Evolutionary conservation across 2,888 invertebrate genomes (phyloP).

Genomic region (Philereme vetulata): DNA sequence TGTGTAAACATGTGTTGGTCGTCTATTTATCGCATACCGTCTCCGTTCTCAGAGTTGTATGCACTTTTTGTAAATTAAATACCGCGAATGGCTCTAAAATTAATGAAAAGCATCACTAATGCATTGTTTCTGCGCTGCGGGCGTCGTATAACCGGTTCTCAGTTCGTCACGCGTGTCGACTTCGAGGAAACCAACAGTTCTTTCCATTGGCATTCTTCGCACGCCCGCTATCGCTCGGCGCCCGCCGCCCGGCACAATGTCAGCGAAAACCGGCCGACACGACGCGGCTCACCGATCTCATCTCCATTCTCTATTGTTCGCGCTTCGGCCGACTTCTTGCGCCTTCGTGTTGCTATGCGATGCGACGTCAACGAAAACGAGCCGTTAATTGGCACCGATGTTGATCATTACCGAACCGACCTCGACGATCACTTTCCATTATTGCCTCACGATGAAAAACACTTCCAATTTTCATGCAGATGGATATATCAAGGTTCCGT

Average conservation of each 20-base stretch:
- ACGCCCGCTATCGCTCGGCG: slow-evolving; percentile 56
- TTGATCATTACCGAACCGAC: slow-evolving; percentile 47
- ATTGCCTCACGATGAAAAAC: slow-evolving; percentile 54
- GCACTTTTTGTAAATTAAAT: slow-evolving; percentile 57
- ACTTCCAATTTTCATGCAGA: slow-evolving; percentile 45
- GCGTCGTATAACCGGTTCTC: slow-evolving; percentile 72
- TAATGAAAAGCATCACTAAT: slow-evolving; percentile 70
- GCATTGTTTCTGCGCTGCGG: slow-evolving; percentile 72
- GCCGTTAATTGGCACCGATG: slow-evolving; percentile 52
- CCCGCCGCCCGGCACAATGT: slow-evolving; percentile 48
- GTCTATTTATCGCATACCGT: slow-evolving; percentile 43
- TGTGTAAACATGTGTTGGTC: slow-evolving; percentile 50
- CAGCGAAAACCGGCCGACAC: slow-evolving; percentile 44
- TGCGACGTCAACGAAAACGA: slow-evolving; percentile 51
- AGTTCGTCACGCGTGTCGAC: slow-evolving; percentile 70
- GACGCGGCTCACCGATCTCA: slow-evolving; percentile 49
- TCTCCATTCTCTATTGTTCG: slow-evolving; percentile 61
- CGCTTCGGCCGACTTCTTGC: slow-evolving; percentile 42
- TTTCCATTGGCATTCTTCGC: slow-evolving; percentile 75
- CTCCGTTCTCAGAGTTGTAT: slow-evolving; percentile 46
- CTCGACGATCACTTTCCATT: slow-evolving; percentile 57
- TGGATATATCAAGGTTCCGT: slow-evolving; percentile 52
- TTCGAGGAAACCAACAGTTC: slow-evolving; percentile 79
- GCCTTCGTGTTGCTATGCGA: slow-evolving; percentile 50
- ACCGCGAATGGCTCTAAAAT: slow-evolving; percentile 56